Percentiles rank a stretch among this genome's conserved stretches.
Evolutionary conservation across 2,888 invertebrate genomes (phyloP).

Genomic region (Lasioglossum malachurum): DNA sequence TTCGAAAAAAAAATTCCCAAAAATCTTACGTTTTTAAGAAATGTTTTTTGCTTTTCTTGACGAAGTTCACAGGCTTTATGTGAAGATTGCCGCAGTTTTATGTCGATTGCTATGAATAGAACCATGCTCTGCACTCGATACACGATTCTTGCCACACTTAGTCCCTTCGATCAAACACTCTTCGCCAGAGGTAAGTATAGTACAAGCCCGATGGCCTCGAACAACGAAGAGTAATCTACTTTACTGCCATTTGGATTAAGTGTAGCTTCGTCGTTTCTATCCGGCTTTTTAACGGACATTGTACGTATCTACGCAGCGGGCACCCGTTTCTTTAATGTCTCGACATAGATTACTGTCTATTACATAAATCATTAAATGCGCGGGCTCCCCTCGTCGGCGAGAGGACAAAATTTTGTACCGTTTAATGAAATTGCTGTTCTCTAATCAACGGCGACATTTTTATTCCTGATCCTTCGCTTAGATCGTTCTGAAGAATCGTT

Average conservation of each 20-base stretch:
- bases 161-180: neutral
- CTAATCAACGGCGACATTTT: neutral
- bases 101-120: neutral
- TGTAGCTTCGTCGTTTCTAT: neutral
- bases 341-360: neutral
- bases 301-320: neutral
- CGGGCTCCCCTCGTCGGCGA: neutral
- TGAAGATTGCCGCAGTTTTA: neutral
- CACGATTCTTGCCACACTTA: slow-evolving; percentile 1
- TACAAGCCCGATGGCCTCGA: neutral
- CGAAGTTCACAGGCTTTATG: neutral
- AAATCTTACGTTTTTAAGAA: neutral
- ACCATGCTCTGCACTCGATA: neutral
- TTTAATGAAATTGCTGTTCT: neutral
- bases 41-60: neutral
- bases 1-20: neutral
- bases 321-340: neutral
- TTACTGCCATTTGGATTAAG: slow-evolving; percentile 6
- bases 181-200: neutral
- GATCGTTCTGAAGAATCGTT: neutral
- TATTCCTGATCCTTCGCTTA: neutral
- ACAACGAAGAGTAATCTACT: neutral
- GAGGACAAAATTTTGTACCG: neutral
- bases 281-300: neutral
- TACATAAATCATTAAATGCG: neutral